Base-by-base conservation (phyloP, 1,140 invertebrate genomes). In the Hypothenemus hampei region DNA sequence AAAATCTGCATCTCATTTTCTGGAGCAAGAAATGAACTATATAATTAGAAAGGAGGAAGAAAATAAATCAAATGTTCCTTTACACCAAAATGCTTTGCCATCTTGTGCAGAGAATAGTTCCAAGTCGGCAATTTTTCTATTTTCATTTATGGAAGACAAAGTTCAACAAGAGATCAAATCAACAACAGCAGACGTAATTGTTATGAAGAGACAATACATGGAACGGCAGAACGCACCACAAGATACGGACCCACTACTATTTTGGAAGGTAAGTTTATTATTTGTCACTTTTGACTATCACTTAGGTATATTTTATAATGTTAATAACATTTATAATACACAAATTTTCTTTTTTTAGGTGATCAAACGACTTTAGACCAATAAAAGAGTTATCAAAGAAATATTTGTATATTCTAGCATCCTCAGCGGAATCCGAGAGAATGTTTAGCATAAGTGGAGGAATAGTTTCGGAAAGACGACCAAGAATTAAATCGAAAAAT, bases 11-110 rank as follows among this genome's bases (percentile, higher is more conserved):
- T 6, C 21, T 16, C 6, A 10, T 13, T 35, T 53, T 37, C 16
- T 58, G 19, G 57, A 58, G 21, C 35, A 52, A 24, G 57, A 59
- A 44, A 48, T 50, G 46, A 21, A 8, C 26, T 21, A 23, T 18
- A 10, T 39, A 23, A 11, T 47, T 13, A 36, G 22, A 23, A 45
- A 24, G 21, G 7, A 44, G 22, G 20, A 53, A 44, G 29, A 26
- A 31, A 43, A 4, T 35, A 10, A 43, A 18, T 15, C 16, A 49
- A 37, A 2, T 16, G 26, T 7, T 7, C 7, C 19, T 36, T 21
- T 6, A 20, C 16, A 35, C 6, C 8, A n/a, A 3, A 5, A 22
- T 6, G 10, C 4, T 7, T 4, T 1, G 5, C 5, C 8, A 29
- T 10, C 8, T 26, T n/a, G 10, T 46, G 7, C 11, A 8, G 13